Base-by-base conservation (phyloP, 2,888 invertebrate genomes). In the Oligia fasciuncula region DNA sequence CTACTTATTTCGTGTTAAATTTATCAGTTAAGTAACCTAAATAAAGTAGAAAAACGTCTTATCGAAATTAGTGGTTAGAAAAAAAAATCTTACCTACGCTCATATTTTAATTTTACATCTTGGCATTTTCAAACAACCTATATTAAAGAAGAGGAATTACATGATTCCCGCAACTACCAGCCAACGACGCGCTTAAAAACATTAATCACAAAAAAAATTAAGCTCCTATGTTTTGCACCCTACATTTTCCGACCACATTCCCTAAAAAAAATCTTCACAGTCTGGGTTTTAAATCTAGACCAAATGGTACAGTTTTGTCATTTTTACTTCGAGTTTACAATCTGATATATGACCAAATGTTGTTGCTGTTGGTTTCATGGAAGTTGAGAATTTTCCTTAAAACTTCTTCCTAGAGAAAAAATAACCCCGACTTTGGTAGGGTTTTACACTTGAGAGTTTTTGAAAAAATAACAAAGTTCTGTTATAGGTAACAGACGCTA, bases 141-240 rank as follows among this genome's bases (percentile, higher is more conserved):
- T 82, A 86, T 85, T 78, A 85, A 86, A 90, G 84, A 88, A 88
- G 77, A 76, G 77, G 77, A 70, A 81, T 84, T 81, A 80, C 76
- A 79, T 68, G 77, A 83, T 81, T 68, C 63, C 62, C 46, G 60
- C 72, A 76, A 80, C 73, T 69, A 82, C 68, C 54, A 49, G 46
- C 85, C 70, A 79, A 68, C 51, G 29, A 67, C 75, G 77, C 72
- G 77, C 72, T 79, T 69, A 66, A 83, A 84, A 78, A 86, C 80
- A 89, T 89, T 79, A 81, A 86, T 86, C 88, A 88, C 70, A 84
- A 84, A 86, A 82, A 80, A 82, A 80, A 69, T 17, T n/a, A 68
- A 76, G 23, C 70, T 66, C 74, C 13, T n/a, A 79, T 71, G 40
- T 77, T 84, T 84, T 60, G 35, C 76, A 66, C 65, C 67, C 67